These are phyloP conservation scores for Lepeophtheirus salmonis DNA, from an alignment of 1,140 invertebrate genomes.

Conservation along the genomic window DNA sequence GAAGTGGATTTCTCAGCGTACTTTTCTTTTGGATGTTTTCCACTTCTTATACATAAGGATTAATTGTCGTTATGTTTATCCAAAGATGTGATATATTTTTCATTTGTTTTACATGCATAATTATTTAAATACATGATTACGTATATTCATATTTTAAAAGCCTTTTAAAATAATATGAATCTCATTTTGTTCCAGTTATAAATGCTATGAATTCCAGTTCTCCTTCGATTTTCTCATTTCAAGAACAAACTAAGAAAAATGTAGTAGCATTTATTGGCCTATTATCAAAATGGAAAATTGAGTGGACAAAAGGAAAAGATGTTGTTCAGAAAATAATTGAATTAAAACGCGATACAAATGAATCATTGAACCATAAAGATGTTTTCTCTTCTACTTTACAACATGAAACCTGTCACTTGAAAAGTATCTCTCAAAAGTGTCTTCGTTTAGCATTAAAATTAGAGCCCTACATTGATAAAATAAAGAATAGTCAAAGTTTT, in stretches of 20 bases:
- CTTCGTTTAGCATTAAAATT: neutral
- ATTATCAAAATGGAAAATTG: neutral
- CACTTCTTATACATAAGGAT: neutral
- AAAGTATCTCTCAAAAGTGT: neutral
- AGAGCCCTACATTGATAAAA: neutral
- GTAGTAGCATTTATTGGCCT: neutral
- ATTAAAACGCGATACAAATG: neutral
- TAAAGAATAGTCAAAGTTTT: neutral
- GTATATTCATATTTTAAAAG: no score
- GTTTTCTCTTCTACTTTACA: neutral
- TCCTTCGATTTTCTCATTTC: no score
- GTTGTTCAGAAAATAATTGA: neutral
- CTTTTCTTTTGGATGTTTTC: conserved; percentile 1
- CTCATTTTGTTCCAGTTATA: neutral
- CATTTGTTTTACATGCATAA: no score
- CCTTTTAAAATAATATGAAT: neutral
- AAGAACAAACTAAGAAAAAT: neutral
- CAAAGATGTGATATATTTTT: no score
- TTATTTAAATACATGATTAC: no score
- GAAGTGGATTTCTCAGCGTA: neutral
- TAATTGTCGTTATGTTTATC: no score
- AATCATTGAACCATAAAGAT: neutral
- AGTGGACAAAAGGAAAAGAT: neutral
- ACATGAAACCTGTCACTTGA: neutral
- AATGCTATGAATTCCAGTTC: neutral